Base-by-base conservation (phyloP, 2,888 invertebrate species). In the Lymantria dispar region DNA sequence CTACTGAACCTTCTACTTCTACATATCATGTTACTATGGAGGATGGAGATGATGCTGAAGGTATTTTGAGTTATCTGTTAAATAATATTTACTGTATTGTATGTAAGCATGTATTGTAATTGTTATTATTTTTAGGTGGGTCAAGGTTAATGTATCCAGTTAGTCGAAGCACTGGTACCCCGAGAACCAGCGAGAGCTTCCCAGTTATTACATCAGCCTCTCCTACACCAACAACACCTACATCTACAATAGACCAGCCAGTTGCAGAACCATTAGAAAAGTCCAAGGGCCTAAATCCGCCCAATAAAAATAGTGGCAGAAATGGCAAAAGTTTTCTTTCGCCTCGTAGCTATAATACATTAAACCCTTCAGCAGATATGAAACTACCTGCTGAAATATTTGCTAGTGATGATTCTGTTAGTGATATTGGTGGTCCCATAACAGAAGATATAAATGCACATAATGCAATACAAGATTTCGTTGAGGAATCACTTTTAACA, bases 381-480 rank as follows among this genome's bases (percentile, higher is more conserved):
- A 89, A 79, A 64, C 74, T 92, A 22, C 92, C 92, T 8, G 89
- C 87, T 48, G 88, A 92, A 56, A 92, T 92, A 70, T 92, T 92
- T 72, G 92, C 91, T 43, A 90, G 88, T 62, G 91, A 91, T 61
- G 92, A 92, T 58, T 90, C 91, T 10, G 77, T 80, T 0, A 87
- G 89, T 58, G 91, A 91, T 50, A 76, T 83, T 36, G 86, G 90
- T 9, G 58, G 82, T 0, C 57, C 73, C 36, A 56, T 72, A 11
- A 50, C 70, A 10, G 90, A 89, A 45, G 87, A 87, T 43, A 54
- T 80, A 3, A 62, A 47, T 15, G 62, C 78, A 22, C 75, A 77
- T 42, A 79, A 74, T 60, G 64, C 76, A 14, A 64, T 87, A 3
- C 71, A 79, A 48, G 83, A 87, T 38, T 58, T 79, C 8, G 66